These are phyloP conservation scores for Sebastiscus albofasciatus DNA, from an alignment of 2,797 vertebrate genomes.

Conservation along the genomic window DNA sequence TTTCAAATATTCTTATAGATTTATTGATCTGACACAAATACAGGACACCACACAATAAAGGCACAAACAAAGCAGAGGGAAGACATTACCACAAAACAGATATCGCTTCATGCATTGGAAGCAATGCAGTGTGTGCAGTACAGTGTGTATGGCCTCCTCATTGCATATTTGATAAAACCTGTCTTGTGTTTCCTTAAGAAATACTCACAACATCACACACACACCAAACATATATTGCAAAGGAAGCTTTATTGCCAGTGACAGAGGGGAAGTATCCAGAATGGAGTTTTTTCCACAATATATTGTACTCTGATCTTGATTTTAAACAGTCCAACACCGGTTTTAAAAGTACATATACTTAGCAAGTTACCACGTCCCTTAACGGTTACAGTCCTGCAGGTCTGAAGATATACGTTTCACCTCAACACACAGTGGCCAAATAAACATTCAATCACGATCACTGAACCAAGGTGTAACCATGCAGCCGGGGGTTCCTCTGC, in stretches of 20 bases:
- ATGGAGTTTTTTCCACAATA: slow-evolving; percentile 54
- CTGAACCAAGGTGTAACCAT: slow-evolving; percentile 38
- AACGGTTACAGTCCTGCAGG: slow-evolving; percentile 47
- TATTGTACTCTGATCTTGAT: slow-evolving; percentile 67
- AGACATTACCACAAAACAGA: slow-evolving; percentile 19
- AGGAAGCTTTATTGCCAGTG: slow-evolving; percentile 87
- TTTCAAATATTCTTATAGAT: neutral
- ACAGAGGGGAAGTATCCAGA: slow-evolving; percentile 77
- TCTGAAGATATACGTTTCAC: slow-evolving; percentile 48
- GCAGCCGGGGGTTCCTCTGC: slow-evolving; percentile 44
- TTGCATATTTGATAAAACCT: neutral
- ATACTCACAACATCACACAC: slow-evolving; percentile 20
- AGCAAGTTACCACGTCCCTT: slow-evolving; percentile 40
- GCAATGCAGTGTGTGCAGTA: slow-evolving; percentile 21
- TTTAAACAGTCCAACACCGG: slow-evolving; percentile 71
- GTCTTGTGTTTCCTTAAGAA: neutral
- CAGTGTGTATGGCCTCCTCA: slow-evolving; percentile 14
- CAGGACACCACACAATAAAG: slow-evolving; percentile 28
- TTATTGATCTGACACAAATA: slow-evolving; percentile 16
- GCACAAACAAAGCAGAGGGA: slow-evolving; percentile 32
- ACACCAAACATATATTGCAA: slow-evolving; percentile 77
- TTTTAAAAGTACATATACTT: slow-evolving; percentile 54
- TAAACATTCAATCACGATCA: slow-evolving; percentile 39
- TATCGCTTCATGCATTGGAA: slow-evolving; percentile 60
- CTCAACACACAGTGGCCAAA: slow-evolving; percentile 46